These are phyloP conservation scores for Plodia interpunctella DNA, from an alignment of 1,140 invertebrate species.

Conservation along the genomic window DNA sequence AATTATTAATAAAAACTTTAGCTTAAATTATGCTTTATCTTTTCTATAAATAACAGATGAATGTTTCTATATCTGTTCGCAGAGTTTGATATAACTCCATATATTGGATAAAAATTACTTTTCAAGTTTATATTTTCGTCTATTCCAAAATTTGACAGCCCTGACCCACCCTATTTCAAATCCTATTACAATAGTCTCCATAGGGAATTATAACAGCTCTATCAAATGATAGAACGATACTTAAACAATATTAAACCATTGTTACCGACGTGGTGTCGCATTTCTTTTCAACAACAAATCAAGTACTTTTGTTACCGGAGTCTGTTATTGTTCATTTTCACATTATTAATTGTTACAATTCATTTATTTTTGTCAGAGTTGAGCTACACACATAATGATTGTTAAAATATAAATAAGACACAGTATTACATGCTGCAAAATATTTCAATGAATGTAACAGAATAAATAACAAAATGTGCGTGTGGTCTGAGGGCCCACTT, in stretches of 20 bases:
- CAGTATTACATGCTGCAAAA: no score
- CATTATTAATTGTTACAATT: background rate
- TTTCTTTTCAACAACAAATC: slow-evolving; percentile 5
- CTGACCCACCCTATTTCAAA: background rate
- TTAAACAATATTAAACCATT: slow-evolving; percentile 6
- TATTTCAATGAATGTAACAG: no score
- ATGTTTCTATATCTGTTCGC: no score
- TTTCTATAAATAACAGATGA: no score
- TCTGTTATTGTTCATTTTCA: background rate
- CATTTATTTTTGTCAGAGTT: background rate
- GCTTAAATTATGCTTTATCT: no score
- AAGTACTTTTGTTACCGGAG: background rate
- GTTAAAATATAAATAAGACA: no score
- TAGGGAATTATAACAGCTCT: slow-evolving; percentile 5
- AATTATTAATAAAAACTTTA: no score
- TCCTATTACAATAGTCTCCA: slow-evolving; percentile 5
- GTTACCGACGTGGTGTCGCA: background rate
- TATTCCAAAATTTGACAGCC: background rate
- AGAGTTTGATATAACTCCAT: no score
- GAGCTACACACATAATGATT: background rate
- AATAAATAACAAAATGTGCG: no score
- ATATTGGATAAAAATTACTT: no score
- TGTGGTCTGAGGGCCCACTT: no score
- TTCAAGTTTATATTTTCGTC: no score
- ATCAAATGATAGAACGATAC: slow-evolving; percentile 4